A percentile compares a stretch with the other conserved stretches of the same genome.
Evolutionary conservation across 2,888 invertebrate genomes (phyloP).

Genomic region (Mactromeris polynyma): DNA sequence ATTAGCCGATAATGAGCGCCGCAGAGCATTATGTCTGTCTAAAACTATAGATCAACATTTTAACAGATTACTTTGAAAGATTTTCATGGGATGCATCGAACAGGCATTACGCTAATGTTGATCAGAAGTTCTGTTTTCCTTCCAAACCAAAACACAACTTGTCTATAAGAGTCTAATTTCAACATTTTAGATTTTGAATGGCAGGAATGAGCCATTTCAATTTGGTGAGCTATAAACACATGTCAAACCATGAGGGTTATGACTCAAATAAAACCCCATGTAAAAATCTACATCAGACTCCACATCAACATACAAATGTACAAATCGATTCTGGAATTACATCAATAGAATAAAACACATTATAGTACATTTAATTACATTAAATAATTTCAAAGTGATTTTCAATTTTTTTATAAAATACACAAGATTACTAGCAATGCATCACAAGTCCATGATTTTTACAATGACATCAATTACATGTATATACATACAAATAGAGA

Average conservation of each 20-base stretch:
- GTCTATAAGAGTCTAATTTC: background rate
- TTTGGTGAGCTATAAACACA: background rate
- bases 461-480: too few relatives aligned
- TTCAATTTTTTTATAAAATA: too few relatives aligned
- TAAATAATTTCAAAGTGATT: too few relatives aligned
- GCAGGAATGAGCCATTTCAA: background rate
- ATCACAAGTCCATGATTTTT: too few relatives aligned
- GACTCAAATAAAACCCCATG: background rate
- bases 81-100: background rate
- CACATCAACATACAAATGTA: too few relatives aligned
- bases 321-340: too few relatives aligned
- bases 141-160: background rate
- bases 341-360: too few relatives aligned
- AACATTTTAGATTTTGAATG: background rate
- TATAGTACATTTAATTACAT: too few relatives aligned
- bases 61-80: conserved; percentile 6
- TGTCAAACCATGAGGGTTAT: background rate
- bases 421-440: too few relatives aligned
- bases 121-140: background rate
- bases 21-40: conserved; percentile 6
- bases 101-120: background rate
- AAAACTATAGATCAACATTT: conserved; percentile 5
- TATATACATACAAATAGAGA: too few relatives aligned
- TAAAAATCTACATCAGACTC: too few relatives aligned
- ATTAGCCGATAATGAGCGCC: background rate